phyloP scores from a whole-genome alignment of 2,888 invertebrate genomes.

The Eupithecia dodoneata region DNA sequence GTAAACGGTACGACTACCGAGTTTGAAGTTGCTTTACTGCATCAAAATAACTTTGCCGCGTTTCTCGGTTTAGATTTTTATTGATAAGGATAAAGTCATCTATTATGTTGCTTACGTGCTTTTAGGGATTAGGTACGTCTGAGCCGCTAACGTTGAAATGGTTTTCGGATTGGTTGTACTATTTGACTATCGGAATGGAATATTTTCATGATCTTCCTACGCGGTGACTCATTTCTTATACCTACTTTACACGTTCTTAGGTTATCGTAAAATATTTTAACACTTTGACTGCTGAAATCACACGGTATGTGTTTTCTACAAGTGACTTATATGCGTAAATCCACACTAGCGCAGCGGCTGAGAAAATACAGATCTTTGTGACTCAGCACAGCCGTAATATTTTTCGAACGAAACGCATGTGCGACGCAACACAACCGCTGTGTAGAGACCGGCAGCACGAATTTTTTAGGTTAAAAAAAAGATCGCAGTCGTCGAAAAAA shows the following conservation, averaged over 20 bases:
- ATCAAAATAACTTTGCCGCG: slow-evolving; percentile 10
- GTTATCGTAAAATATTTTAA: slow-evolving; percentile 25
- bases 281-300: too few relatives aligned
- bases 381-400: too few relatives aligned
- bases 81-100: slow-evolving; percentile 76
- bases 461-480: too few relatives aligned
- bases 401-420: too few relatives aligned
- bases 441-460: too few relatives aligned
- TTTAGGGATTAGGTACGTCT: slow-evolving; percentile 40
- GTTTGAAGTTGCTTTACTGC: slow-evolving; percentile 17
- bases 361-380: too few relatives aligned
- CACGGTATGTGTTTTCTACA: too few relatives aligned
- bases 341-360: too few relatives aligned
- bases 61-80: slow-evolving; percentile 78
- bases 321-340: too few relatives aligned
- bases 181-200: slow-evolving; percentile 34
- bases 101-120: slow-evolving; percentile 63
- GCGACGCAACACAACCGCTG: too few relatives aligned
- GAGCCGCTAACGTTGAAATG: slow-evolving; percentile 28
- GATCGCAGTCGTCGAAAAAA: too few relatives aligned
- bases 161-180: slow-evolving; percentile 35
- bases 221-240: slow-evolving; percentile 28
- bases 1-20: neutral
- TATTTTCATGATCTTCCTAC: slow-evolving; percentile 33
- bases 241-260: slow-evolving; percentile 24